Evolutionary conservation across 35 echinoderm and acorn worm species (phyloP).

Genomic region (Eucidaris tribuloides): DNA sequence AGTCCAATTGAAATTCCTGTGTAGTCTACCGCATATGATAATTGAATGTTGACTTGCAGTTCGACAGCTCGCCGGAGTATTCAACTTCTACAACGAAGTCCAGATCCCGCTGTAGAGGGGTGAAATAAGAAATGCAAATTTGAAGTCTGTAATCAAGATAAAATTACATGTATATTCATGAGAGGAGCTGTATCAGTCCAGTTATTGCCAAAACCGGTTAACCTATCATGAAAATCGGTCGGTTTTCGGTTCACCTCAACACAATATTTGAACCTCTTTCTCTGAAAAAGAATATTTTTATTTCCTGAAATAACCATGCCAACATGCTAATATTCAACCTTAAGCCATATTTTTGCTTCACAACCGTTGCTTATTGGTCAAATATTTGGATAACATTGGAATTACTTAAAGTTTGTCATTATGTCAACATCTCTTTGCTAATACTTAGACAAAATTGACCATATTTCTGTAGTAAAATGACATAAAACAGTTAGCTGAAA

Average conservation of each 20-base stretch:
- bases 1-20: neutral
- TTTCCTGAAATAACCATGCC: too few species aligned
- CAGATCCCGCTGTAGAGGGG: constrained; percentile 73
- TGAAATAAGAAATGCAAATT: constrained; percentile 1
- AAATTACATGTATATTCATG: neutral
- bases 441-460: too few species aligned
- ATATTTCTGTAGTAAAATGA: too few species aligned
- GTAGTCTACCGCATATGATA: constrained; percentile 86
- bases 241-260: neutral
- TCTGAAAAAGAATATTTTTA: neutral
- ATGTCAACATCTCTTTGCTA: too few species aligned
- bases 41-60: constrained; percentile 48
- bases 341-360: too few species aligned
- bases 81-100: constrained; percentile 87
- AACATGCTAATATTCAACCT: too few species aligned
- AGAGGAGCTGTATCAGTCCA: neutral
- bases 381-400: too few species aligned
- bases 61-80: constrained; percentile 71
- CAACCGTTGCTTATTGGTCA: too few species aligned
- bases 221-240: neutral
- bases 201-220: neutral
- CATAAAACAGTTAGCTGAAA: too few species aligned
- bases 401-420: too few species aligned
- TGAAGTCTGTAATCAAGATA: neutral
- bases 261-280: neutral